Percentiles rank a stretch among this genome's conserved stretches.
These are phyloP conservation scores for Macropis europaea DNA, from an alignment of 2,888 invertebrate species.

Conservation along the genomic window DNA sequence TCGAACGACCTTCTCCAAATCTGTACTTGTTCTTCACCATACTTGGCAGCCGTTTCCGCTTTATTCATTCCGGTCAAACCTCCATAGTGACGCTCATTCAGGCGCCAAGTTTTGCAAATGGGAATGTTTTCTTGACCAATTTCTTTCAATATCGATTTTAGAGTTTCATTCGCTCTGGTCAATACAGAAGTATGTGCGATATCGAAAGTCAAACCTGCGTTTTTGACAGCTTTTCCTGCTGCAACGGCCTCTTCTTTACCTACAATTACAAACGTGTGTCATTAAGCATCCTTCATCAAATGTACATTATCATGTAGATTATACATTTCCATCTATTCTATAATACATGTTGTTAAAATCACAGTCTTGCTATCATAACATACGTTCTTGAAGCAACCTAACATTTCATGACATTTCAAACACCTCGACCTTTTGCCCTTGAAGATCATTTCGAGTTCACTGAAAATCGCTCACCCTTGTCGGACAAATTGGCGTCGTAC, in stretches of 20 bases:
- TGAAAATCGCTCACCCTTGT: conserved; percentile 80
- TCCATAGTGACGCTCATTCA: conserved; percentile 94
- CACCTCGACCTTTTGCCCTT: conserved; percentile 57
- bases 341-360: background rate
- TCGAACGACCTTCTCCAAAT: conserved; percentile 93
- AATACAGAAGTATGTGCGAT: conserved; percentile 90
- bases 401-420: conserved; percentile 2
- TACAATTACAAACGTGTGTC: conserved; percentile 62
- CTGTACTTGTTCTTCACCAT: conserved; percentile 92
- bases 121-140: conserved; percentile 86
- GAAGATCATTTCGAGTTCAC: conserved; percentile 1
- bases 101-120: conserved; percentile 88
- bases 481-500: conserved; percentile 83
- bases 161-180: conserved; percentile 88
- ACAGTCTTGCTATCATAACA: background rate
- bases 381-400: background rate
- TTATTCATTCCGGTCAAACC: conserved; percentile 92
- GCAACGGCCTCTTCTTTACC: conserved; percentile 86
- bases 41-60: conserved; percentile 91
- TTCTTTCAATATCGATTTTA: conserved; percentile 85
- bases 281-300: background rate
- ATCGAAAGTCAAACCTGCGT: conserved; percentile 87
- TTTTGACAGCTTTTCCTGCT: conserved; percentile 88
- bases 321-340: background rate
- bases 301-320: no score